Evolutionary conservation across 53 echinoderm and acorn worm genomes (phyloP), one percentile per base, ranked within the genome.

Genomic region (Echinometra lucunter): DNA sequence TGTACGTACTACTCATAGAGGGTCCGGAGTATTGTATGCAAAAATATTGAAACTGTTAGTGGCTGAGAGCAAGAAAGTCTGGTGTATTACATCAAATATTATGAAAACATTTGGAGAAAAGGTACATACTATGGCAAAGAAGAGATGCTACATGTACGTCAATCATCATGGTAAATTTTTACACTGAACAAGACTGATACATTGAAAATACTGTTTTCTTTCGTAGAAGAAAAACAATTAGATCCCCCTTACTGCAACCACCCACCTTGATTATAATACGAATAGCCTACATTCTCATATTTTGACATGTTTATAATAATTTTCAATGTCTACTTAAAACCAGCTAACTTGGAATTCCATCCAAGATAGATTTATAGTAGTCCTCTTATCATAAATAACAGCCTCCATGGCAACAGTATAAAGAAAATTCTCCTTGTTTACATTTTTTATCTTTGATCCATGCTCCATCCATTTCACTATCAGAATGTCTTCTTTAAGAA

Each of bases 301-400:
- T 83, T 83, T 83, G 83, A 83, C 83, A 83, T 83, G 83, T 83
- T 83, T 83, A 83, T 47, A 47, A 47, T 47, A 83, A 47, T 47
- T 75, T 30, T 13, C 83, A 47, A 4, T 83, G 27, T 83, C 83
- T 47, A 45, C n/a, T 49, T 49, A 13, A 83, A 83, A 83, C 27
- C 49, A 45, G 16, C n/a, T n/a, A 49, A 27, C 23, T 40, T 42
- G 49, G 83, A 47, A 45, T 47, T 49, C 47, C 27, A 83, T 44
- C 44, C 44, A 40, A 23, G 5, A 19, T 49, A 83, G 28, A 47
- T 83, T 83, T 83, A 83, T 83, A 0, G 11, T 19, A 25, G 27
- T 47, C 45, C n/a, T 47, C 83, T 47, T 83, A 49, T 83, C 83
- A 83, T 83, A 83, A 83, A 47, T 47, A 83, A n/a, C 27, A 49